Percentiles rank a stretch among this genome's conserved stretches.
These are phyloP conservation scores for Bombyx huttoni DNA, from an alignment of 2,888 invertebrate species.

Conservation along the genomic window DNA sequence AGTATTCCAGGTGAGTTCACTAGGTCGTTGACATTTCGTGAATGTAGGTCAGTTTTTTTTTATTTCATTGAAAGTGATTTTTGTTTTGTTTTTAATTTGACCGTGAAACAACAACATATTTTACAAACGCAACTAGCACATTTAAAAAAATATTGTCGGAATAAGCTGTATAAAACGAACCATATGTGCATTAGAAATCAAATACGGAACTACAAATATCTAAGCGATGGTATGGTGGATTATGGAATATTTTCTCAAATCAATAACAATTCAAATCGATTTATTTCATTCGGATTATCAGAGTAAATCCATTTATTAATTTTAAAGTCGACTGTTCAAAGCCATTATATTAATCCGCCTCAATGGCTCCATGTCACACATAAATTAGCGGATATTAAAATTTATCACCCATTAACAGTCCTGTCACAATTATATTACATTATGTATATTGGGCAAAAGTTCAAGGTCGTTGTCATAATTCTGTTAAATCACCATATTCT, in stretches of 20 bases:
- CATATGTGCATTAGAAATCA: no score
- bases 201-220: no score
- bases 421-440: constrained; percentile 2
- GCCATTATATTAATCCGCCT: background rate
- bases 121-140: no score
- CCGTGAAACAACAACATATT: no score
- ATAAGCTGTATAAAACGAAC: no score
- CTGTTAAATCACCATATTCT: constrained; percentile 8
- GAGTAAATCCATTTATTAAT: background rate
- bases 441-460: constrained; percentile 9
- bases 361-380: background rate
- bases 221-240: no score
- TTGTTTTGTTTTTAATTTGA: no score
- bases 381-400: background rate
- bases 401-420: background rate
- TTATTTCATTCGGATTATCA: background rate
- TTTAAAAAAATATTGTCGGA: no score
- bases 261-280: no score
- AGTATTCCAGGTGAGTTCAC: constrained; percentile 36
- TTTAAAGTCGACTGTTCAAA: background rate
- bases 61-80: constrained; percentile 7
- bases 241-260: no score
- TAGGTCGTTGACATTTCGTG: constrained; percentile 25
- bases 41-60: constrained; percentile 42
- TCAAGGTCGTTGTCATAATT: constrained; percentile 11